A percentile compares a stretch with the other conserved stretches of the same genome.
Conservation (phyloP, 2,797 vertebrate genomes). For the Neomorphus geoffroyi region DNA sequence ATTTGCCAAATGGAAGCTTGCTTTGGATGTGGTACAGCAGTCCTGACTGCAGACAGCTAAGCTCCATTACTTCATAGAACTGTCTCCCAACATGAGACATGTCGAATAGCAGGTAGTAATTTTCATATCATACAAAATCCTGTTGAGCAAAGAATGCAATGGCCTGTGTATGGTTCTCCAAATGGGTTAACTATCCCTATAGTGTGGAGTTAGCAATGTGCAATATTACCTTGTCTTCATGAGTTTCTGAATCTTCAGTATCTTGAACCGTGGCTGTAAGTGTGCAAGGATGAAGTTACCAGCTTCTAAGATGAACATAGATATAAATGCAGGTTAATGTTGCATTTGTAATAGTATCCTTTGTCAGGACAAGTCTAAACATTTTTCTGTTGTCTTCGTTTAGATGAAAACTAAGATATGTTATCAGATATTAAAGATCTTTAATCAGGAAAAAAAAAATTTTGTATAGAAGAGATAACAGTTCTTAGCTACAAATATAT, state of each 20-base stretch:
- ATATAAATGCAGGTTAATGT: conserved; percentile 73
- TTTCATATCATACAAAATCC: conserved; percentile 81
- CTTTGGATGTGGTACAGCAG: conserved; percentile 45
- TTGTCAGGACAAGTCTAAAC: conserved; percentile 76
- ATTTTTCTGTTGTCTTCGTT: no score
- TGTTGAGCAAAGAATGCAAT: conserved; percentile 76
- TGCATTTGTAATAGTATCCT: conserved; percentile 77
- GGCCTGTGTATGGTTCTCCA: conserved; percentile 76
- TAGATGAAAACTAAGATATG: no score
- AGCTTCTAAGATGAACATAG: conserved; percentile 79
- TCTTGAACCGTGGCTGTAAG: conserved; percentile 74
- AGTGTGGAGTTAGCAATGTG: conserved; percentile 60
- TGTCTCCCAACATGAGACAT: conserved; percentile 75
- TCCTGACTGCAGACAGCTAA: conserved; percentile 2
- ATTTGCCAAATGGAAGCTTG: conserved; percentile 21
- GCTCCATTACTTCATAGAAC: conserved; percentile 79
- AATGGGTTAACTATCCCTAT: conserved; percentile 73
- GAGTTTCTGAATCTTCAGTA: conserved; percentile 75
- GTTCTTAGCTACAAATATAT: no score
- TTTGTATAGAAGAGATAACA: no score
- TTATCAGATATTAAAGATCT: no score
- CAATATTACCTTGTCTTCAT: conserved; percentile 70
- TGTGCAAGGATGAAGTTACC: conserved; percentile 82
- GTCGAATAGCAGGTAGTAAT: conserved; percentile 83
- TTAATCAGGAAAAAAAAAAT: no score